Base-by-base conservation (phyloP, 2,888 invertebrate species). In the Aspidiotus destructor region DNA sequence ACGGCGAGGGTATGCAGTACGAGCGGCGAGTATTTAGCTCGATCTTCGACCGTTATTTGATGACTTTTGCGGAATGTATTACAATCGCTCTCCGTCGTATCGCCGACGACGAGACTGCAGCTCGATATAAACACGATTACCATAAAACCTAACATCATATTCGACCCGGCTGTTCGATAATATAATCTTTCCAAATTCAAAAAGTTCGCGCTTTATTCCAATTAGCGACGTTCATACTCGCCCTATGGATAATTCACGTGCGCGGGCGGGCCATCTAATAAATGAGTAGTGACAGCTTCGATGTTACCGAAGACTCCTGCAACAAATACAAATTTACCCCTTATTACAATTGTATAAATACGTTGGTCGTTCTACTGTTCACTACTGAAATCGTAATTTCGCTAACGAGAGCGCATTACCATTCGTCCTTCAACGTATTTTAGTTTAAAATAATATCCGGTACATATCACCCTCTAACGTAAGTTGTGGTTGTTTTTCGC, bases 1-100 rank as follows among this genome's bases (percentile, higher is more conserved):
- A 75, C 74, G 73, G 82, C 82, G 74, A 83, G 76, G 62, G 81
- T 82, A 74, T 80, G 80, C 77, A 83, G 81, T 74, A 82, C 82
- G 76, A 82, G 80, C 53, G 69, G 69, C n/a, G 69, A 52, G 54
- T 55, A 57, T 55, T 57, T 61, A 17, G 69, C 62, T 40, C 62
- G 41, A 54, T 62, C 62, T 44, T 69, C 69, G 55, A 69, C 62
- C 44, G 62, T 69, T 54, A 62, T 69, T 62, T 62, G 41, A 57
- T 44, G 69, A 60, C 60, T 58, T 67, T 67, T 58, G 58, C 28
- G 58, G 42, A 55, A 15, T 11, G 17, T 41, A 42, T 58, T 48
- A 60, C 60, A 58, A 48, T 60, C 58, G 58, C 42, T 60, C 42
- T 41, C 55, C 58, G 48, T 58, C 65, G 65, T 57, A 48, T 57